Percentiles rank a stretch among this genome's conserved stretches.
Evolutionary conservation across 2,113 vertebrate species (phyloP).

Genomic region (Uria aalge): DNA sequence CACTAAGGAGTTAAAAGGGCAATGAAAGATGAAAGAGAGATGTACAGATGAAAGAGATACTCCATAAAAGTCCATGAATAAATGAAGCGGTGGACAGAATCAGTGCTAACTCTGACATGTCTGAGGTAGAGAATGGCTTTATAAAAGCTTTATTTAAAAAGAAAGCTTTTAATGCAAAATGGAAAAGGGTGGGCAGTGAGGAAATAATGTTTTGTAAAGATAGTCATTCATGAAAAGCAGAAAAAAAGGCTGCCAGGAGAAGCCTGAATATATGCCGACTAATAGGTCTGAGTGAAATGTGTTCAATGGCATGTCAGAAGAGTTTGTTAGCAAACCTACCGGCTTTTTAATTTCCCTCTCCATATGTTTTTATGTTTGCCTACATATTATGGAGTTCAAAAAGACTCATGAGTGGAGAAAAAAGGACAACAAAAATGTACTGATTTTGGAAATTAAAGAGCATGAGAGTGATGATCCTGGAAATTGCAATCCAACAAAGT

Average conservation of each 20-base stretch:
- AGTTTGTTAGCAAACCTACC: not conserved
- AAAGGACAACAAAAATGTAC: not conserved
- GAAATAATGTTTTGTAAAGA: conserved; percentile 10
- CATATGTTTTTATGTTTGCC: not conserved
- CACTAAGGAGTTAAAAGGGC: conserved; percentile 37
- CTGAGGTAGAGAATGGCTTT: conserved; percentile 18
- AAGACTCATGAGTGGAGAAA: not conserved
- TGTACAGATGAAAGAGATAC: conserved; percentile 15
- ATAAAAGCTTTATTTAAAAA: conserved; percentile 41
- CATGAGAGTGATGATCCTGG: not conserved
- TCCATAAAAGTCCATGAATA: conserved; percentile 28
- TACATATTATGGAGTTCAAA: not conserved
- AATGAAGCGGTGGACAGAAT: conserved; percentile 28
- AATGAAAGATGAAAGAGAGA: conserved; percentile 38
- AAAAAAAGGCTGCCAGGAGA: not conserved
- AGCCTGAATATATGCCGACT: not conserved
- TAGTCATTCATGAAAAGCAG: conserved; percentile 5
- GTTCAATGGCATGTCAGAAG: not conserved
- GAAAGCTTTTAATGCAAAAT: conserved; percentile 47
- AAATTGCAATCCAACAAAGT: not conserved
- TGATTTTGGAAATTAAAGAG: not conserved
- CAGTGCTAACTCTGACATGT: not conserved
- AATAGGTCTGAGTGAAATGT: conserved; percentile 18
- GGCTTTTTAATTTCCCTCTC: conserved; percentile 18
- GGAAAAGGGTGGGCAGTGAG: not conserved